Percentiles rank a stretch among this genome's conserved stretches.
Evolutionary conservation across 2,797 vertebrate genomes (phyloP).

Genomic region (Miichthys miiuy): DNA sequence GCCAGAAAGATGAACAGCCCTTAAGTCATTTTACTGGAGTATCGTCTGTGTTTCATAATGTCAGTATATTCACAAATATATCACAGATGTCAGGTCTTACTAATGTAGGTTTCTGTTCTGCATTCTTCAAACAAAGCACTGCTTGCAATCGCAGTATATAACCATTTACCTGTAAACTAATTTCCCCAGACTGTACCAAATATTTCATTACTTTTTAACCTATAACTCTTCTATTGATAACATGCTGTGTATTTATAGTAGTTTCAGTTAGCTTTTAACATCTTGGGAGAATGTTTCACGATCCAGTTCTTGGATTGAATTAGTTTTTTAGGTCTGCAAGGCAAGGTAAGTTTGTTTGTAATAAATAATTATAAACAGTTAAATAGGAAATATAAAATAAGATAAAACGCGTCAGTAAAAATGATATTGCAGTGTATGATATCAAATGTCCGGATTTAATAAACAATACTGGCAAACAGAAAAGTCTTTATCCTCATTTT

Average conservation of each 20-base stretch:
- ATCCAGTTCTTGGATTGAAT: not conserved
- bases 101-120: not conserved
- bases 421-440: too few species aligned
- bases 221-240: not conserved
- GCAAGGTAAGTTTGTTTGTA: too few species aligned
- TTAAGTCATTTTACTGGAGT: not conserved
- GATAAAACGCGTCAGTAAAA: too few species aligned
- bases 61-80: not conserved
- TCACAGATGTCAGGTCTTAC: not conserved
- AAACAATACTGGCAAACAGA: too few species aligned
- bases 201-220: not conserved
- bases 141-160: too few species aligned
- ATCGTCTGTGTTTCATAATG: not conserved
- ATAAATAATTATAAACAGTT: too few species aligned
- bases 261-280: not conserved
- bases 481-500: too few species aligned
- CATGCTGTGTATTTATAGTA: not conserved
- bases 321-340: not conserved
- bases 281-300: not conserved
- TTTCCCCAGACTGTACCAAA: not conserved
- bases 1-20: not conserved
- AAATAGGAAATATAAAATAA: too few species aligned
- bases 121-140: too few species aligned
- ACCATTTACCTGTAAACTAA: not conserved
- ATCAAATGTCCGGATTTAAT: too few species aligned